Evolutionary conservation across 1,140 invertebrate genomes (phyloP), one percentile per base, ranked within the genome.

Genomic region (Gonatopus flavifemur): DNA sequence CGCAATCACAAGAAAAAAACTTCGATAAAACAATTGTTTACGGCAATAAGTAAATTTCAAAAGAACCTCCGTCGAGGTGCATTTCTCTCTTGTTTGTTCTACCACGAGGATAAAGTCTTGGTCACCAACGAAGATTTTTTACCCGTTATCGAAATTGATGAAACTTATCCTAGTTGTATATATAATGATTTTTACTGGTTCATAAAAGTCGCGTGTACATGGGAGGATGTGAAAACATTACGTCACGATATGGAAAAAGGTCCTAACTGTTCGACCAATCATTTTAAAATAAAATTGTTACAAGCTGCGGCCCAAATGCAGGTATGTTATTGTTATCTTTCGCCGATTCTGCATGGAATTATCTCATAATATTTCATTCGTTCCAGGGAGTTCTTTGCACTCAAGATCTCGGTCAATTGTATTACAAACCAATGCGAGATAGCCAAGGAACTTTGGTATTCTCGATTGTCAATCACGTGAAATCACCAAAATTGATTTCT

Each of bases 161-260:
- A 98, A 77, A 93, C 90, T 13, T 97, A 93, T 71, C 91, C 93
- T 18, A 90, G 88, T 54, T 89, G 90, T 54, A 86, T 97, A 21
- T 87, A 96, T 67, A 88, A 87, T 49, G 95, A 98, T 76, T 93
- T 96, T 72, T 91, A 98, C 75, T 98, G 96, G 96, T 80, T 98
- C 2, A 93, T 98, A 88, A 98, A 98, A 83, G 91, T 97, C 12
- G 89, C 94, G 0, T 96, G 92, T 70, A 92, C 90, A 0, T 98
- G 96, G 95, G 92, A 96, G 53, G 94, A 97, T 75, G 91, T 94
- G 1, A 96, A 96, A 69, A 84, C 86, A 10, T 77, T 98, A 1
- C 84, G 88, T 31, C 85, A 89, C 25, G 93, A 98, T 55, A 93
- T 98, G 90, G 94, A 97, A 70, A 92, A 94, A 65, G 92, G 91